Conservation (phyloP, 2,113 vertebrate species). For the Neofelis nebulosa region DNA sequence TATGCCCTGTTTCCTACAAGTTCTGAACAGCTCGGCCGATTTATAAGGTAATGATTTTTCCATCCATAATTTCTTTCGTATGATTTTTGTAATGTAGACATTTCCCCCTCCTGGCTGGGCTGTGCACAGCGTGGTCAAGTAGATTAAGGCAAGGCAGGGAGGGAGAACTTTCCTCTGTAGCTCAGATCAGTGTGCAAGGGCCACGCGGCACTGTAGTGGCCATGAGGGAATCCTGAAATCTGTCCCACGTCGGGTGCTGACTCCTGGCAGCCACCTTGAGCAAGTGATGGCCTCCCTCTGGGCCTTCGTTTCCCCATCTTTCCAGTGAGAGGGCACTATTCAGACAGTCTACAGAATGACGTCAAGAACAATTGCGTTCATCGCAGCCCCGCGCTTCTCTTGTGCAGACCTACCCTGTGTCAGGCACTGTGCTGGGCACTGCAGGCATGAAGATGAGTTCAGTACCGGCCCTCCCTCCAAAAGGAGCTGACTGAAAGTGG, state of each 20-base stretch:
- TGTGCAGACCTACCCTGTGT: too few relatives aligned
- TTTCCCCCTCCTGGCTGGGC: slow-evolving; percentile 73
- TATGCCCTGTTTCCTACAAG: slow-evolving; percentile 87
- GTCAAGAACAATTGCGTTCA: background rate
- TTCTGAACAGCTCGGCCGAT: slow-evolving; percentile 87
- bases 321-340: background rate
- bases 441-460: background rate
- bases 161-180: background rate
- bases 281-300: background rate
- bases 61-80: slow-evolving; percentile 88
- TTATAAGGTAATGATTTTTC: slow-evolving; percentile 90
- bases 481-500: background rate
- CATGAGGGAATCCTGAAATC: rapidly evolving
- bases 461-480: background rate
- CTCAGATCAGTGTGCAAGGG: background rate
- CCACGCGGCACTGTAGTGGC: rapidly evolving
- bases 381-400: background rate
- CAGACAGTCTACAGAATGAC: background rate
- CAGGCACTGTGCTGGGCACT: background rate
- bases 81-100: slow-evolving; percentile 84
- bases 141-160: slow-evolving; percentile 77
- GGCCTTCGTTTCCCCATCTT: background rate
- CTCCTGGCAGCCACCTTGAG: background rate
- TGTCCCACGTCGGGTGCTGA: background rate
- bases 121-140: slow-evolving; percentile 76